Percentiles rank a stretch among this genome's conserved stretches.
Conservation (phyloP, 2,113 vertebrate species). For the Fukomys damarensis region DNA sequence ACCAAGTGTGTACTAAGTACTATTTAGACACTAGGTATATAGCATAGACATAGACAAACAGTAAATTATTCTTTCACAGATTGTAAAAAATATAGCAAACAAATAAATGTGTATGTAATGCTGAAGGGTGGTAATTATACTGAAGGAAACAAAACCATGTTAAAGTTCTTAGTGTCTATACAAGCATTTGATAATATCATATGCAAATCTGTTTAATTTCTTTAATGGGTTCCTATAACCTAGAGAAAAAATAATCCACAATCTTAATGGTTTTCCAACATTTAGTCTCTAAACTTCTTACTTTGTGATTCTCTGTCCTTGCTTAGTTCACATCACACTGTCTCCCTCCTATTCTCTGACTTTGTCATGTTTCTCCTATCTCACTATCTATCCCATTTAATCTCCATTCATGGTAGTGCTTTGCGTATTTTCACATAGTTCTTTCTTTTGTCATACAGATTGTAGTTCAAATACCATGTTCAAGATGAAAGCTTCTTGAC, state of each 20-base stretch:
- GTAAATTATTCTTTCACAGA: not conserved
- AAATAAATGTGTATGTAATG: fast-evolving
- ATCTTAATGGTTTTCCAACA: not conserved
- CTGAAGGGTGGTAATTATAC: not conserved
- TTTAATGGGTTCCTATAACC: not conserved
- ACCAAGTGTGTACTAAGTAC: not conserved
- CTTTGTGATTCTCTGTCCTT: fast-evolving
- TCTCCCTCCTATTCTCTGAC: fast-evolving
- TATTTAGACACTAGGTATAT: fast-evolving
- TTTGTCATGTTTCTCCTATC: fast-evolving
- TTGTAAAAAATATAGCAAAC: not conserved
- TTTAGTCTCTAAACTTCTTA: not conserved
- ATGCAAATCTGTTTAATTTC: not conserved
- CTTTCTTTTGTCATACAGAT: fast-evolving
- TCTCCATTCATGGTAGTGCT: fast-evolving
- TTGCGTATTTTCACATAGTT: not conserved
- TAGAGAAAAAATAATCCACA: not conserved
- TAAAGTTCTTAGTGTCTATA: not conserved
- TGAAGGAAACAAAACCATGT: not conserved
- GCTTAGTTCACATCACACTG: not conserved
- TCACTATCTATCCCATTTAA: too few relatives aligned
- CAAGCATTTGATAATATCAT: not conserved
- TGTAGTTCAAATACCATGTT: not conserved
- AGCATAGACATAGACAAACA: not conserved
- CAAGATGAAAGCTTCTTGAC: not conserved